A percentile compares a stretch with the other conserved stretches of the same genome.
These are phyloP conservation scores for Gobio gobio DNA, from an alignment of 2,113 vertebrate species.

Conservation along the genomic window DNA sequence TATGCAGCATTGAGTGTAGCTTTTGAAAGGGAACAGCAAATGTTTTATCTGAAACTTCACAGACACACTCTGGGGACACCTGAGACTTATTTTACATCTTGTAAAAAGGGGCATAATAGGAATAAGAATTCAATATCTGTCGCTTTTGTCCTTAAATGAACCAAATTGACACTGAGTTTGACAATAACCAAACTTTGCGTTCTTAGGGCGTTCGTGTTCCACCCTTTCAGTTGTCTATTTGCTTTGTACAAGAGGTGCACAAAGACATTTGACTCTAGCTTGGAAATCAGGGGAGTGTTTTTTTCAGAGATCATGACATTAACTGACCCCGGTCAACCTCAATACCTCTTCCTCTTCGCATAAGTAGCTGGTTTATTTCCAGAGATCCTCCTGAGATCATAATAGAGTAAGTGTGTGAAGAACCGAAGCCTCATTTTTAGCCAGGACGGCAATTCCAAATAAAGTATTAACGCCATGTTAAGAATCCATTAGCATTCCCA, in stretches of 20 bases:
- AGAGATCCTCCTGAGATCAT: neutral
- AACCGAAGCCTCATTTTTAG: neutral
- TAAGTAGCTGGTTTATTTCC: slow-evolving; percentile 5
- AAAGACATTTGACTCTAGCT: neutral
- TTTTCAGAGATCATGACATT: neutral
- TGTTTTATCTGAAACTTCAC: too few species aligned
- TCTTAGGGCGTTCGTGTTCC: neutral
- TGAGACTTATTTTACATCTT: too few species aligned
- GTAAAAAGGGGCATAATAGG: too few species aligned
- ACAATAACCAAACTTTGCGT: neutral
- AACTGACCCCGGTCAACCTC: neutral
- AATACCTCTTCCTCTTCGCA: neutral
- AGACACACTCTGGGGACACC: too few species aligned
- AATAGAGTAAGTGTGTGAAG: slow-evolving; percentile 7
- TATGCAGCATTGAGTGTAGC: too few species aligned
- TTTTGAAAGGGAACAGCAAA: too few species aligned
- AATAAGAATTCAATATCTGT: neutral
- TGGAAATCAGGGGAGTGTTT: neutral
- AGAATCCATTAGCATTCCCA: slow-evolving; percentile 20
- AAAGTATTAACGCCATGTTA: slow-evolving; percentile 15
- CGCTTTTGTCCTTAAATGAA: neutral
- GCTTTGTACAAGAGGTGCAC: neutral
- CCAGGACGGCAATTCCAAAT: neutral
- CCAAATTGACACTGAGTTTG: neutral
- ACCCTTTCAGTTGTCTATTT: neutral